phyloP scores from a whole-genome alignment of 2,113 vertebrate species.

The Sorex araneus region DNA sequence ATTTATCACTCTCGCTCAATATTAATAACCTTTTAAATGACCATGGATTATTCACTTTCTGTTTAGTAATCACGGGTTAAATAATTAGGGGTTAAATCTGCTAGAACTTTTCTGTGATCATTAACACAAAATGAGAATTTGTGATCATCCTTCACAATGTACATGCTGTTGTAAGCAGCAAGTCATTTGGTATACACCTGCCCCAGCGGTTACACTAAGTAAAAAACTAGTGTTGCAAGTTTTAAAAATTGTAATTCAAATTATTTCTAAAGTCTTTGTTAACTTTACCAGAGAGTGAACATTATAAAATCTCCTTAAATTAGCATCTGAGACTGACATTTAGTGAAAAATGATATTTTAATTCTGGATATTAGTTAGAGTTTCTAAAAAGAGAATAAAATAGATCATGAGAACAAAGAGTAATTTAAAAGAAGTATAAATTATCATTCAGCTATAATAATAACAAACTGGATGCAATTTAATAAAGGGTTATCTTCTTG shows the following conservation, averaged over 20 bases:
- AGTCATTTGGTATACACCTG: not conserved
- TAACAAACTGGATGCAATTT: not conserved
- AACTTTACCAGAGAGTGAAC: constrained; percentile 3
- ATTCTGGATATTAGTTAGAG: constrained; percentile 11
- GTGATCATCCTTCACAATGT: constrained; percentile 9
- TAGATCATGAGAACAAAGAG: not conserved
- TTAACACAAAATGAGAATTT: constrained; percentile 12
- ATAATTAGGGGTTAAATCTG: constrained; percentile 5
- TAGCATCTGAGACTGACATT: not conserved
- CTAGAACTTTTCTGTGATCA: not conserved
- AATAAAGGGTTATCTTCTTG: constrained; percentile 36
- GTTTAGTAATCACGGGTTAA: constrained; percentile 12
- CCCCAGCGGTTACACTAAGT: not conserved
- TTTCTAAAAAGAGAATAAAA: not conserved
- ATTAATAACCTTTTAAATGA: not conserved
- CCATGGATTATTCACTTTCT: not conserved
- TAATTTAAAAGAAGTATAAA: constrained; percentile 7
- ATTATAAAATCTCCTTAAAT: constrained; percentile 1
- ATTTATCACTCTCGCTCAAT: not conserved
- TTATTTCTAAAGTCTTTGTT: constrained; percentile 31
- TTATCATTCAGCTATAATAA: not conserved
- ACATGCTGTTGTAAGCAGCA: not conserved
- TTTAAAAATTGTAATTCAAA: constrained; percentile 11
- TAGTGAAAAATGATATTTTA: not conserved
- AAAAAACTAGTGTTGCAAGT: not conserved